phyloP scores from a whole-genome alignment of 2,113 vertebrate species.

The Lepisosteus osseus region DNA sequence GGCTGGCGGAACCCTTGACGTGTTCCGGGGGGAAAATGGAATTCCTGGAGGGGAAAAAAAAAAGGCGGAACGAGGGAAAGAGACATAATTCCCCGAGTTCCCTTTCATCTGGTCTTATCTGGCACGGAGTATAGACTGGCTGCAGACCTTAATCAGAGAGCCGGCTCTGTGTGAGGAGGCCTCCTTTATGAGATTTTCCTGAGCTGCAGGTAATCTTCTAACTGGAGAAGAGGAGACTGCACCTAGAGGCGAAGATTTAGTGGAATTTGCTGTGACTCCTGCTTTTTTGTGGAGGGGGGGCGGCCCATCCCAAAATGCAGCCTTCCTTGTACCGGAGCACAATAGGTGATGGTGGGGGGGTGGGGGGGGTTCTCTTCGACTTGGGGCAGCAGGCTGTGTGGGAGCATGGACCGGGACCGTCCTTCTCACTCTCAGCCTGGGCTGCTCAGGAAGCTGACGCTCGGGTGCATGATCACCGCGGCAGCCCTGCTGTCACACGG shows the following conservation, averaged over 20 bases:
- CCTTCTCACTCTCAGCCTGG: no score
- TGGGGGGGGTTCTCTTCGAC: no score
- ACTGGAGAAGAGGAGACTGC: conserved; percentile 42
- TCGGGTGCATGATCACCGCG: no score
- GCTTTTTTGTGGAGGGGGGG: background rate
- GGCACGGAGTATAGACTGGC: conserved; percentile 27
- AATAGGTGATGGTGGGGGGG: no score
- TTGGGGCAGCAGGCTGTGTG: no score
- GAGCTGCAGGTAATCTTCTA: conserved; percentile 64
- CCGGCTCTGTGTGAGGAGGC: background rate
- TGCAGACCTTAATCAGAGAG: conserved; percentile 24
- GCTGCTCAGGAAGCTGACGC: no score
- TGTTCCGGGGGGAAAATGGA: conserved; percentile 28
- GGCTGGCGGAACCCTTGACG: conserved; percentile 45
- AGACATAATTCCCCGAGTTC: conserved; percentile 12
- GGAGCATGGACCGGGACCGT: no score
- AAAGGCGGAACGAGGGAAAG: background rate
- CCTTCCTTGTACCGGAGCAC: no score
- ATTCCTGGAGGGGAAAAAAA: conserved; percentile 17
- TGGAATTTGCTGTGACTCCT: conserved; percentile 22
- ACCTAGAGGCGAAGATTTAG: conserved; percentile 33
- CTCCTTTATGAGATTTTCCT: conserved; percentile 22
- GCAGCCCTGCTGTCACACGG: no score
- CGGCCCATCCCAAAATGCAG: no score
- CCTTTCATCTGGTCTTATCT: conserved; percentile 27